Evolutionary conservation across 2,888 invertebrate genomes (phyloP).

Genomic region (Leptinotarsa rubiginosa): DNA sequence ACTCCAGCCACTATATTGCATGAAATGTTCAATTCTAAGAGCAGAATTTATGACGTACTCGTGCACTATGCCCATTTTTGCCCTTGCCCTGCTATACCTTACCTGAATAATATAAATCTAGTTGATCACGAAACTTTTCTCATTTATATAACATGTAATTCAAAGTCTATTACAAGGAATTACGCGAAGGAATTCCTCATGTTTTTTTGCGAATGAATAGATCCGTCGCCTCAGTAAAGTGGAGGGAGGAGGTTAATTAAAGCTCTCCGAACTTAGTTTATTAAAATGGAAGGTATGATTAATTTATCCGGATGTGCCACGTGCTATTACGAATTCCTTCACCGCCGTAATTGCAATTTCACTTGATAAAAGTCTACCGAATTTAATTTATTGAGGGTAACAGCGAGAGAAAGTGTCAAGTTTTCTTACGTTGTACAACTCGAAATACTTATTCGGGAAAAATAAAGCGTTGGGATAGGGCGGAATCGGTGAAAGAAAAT

Average conservation of each 20-base stretch:
- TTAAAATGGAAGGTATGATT: conserved; percentile 17
- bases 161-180: not conserved
- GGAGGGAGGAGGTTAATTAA: conserved; percentile 11
- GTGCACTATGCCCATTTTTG: too few relatives aligned
- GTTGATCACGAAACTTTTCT: not conserved
- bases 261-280: conserved; percentile 11
- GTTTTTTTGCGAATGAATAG: not conserved
- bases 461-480: not conserved
- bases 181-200: conserved; percentile 1
- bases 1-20: too few relatives aligned
- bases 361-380: conserved; percentile 10
- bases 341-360: conserved; percentile 18
- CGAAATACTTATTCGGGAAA: not conserved
- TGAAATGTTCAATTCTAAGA: too few relatives aligned
- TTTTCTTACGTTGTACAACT: not conserved
- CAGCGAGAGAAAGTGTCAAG: not conserved
- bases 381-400: conserved; percentile 18
- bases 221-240: conserved; percentile 1
- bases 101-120: too few relatives aligned
- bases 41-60: too few relatives aligned
- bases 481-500: not conserved
- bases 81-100: too few relatives aligned
- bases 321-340: conserved; percentile 19
- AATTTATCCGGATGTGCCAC: conserved; percentile 21
- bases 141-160: conserved; percentile 7